Evolutionary conservation across 2,888 invertebrate genomes (phyloP), one percentile per base, ranked within the genome.

Genomic region (Xestia xanthographa): DNA sequence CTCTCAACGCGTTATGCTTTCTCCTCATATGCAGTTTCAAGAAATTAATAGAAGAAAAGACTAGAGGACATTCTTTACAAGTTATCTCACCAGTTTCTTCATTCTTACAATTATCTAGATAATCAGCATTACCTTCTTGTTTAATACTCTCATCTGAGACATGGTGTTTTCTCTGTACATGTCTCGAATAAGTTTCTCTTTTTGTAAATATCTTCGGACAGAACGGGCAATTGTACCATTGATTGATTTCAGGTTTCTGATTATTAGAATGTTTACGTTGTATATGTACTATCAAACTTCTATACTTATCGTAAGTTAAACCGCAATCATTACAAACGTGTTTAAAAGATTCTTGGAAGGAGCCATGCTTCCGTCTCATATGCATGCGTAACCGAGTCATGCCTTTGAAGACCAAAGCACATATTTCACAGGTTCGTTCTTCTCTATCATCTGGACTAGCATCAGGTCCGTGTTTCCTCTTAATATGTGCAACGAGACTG

Each of bases 341-440:
- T 74, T 92, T 93, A 75, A 96, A 96, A 0, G 95, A 91, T 0
- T 96, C 96, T 63, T 93, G 91, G 58, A 94, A 95, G 0, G 92
- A 91, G 0, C 94, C 95, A 74, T 96, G 96, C 70, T 95, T 96
- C 56, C 96, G 90, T 45, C 94, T 86, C 96, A 96, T 96, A 71
- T 96, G 96, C 95, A 96, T 94, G 0, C 96, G 86, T 76, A 96
- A 88, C 29, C 96, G 89, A 0, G 92, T 80, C 72, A 88, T 91
- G 0, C 96, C 96, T 91, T 96, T 95, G 65, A 96, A 96, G 20
- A 96, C 96, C 79, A 96, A 82, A 5, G 95, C 93, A 71, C 96
- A 96, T 1, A 95, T 90, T 3, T 96, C 96, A 84, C 96, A 96
- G 0, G 95, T 93, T 17, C 91, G 83, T 76, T 96, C 95, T 63